Base-by-base conservation (phyloP, 1,140 invertebrate genomes). In the Drosophila asahinai region DNA sequence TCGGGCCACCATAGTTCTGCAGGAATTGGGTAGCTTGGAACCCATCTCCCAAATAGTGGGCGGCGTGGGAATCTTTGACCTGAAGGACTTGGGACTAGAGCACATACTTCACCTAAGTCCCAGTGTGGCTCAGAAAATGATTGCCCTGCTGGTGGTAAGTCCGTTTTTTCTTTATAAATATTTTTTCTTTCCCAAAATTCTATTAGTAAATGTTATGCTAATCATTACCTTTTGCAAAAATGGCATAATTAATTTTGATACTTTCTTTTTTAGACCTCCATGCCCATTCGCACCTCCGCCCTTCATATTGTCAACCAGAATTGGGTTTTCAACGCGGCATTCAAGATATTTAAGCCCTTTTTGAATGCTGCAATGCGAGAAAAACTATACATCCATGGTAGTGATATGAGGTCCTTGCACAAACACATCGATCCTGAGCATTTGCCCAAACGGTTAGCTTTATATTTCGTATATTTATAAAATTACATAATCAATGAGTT, bases 291-390 rank as follows among this genome's bases (percentile, higher is more conserved):
- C 42, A 96, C 95, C 0, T 93, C 96, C 66, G 95, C 96, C 0
- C 95, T 97, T 43, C 97, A 97, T 90, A 95, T 97, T 45, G 94
- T 97, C 1, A 95, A 96, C 81, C 96, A 97, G 80, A 96, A 96
- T 0, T 97, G 96, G 96, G 92, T 97, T 1, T 97, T 97, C 82
- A 96, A 97, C 81, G 95, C 96, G 38, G 95, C 96, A 25, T 97
- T 95, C 86, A 95, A 94, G 52, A 95, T 97, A 8, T 97, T 97
- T 83, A 97, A 96, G 81, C 96, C 96, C 0, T 93, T 97, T 5
- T 92, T 97, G 12, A 95, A 95, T 76, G 89, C 94, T 1, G 91
- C 94, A 40, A 97, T 97, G 95, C 94, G 94, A 27, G 94, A 95
- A 9, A 95, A 94, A 73, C 95, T 97, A 52, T 97, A 94, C 92